Percentiles rank a stretch among this genome's conserved stretches.
Conservation (phyloP, 2,888 invertebrate species). For the Acanthopleura granulata region DNA sequence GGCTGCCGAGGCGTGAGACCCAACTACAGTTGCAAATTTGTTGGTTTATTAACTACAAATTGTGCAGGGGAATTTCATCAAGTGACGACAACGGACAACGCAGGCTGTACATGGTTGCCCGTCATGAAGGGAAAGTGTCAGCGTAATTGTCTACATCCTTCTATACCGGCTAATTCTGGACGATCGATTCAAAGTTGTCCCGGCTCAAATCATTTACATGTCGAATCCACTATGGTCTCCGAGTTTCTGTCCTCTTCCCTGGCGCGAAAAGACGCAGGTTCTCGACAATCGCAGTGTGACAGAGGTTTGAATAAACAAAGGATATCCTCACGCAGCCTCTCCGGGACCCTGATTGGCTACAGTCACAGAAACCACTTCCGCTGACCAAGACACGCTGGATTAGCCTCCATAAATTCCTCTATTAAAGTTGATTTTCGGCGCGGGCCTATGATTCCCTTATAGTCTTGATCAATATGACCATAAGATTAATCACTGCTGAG, state of each 20-base stretch:
- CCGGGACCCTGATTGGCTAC: too few relatives aligned
- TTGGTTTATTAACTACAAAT: slow-evolving; percentile 8
- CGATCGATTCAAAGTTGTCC: slow-evolving; percentile 1
- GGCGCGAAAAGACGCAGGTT: background rate
- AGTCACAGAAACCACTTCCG: background rate
- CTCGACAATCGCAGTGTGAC: background rate
- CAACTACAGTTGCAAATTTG: background rate
- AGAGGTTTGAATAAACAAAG: background rate
- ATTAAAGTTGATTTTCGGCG: background rate
- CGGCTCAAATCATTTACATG: background rate
- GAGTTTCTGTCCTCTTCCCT: background rate
- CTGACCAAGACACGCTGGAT: background rate
- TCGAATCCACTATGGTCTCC: background rate
- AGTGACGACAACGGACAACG: background rate
- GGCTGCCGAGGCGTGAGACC: background rate
- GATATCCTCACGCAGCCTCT: background rate
- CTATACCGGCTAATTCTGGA: background rate
- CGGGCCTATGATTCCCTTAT: slow-evolving; percentile 7
- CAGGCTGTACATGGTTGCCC: background rate
- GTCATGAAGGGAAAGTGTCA: background rate
- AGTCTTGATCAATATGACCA: background rate
- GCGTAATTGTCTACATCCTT: background rate
- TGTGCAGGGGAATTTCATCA: slow-evolving; percentile 2
- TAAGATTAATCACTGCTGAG: slow-evolving; percentile 7
- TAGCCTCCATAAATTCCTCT: background rate